A percentile compares a stretch with the other conserved stretches of the same genome.
phyloP scores from a whole-genome alignment of 1,140 invertebrate species.

The Neotoxoptera formosana region DNA sequence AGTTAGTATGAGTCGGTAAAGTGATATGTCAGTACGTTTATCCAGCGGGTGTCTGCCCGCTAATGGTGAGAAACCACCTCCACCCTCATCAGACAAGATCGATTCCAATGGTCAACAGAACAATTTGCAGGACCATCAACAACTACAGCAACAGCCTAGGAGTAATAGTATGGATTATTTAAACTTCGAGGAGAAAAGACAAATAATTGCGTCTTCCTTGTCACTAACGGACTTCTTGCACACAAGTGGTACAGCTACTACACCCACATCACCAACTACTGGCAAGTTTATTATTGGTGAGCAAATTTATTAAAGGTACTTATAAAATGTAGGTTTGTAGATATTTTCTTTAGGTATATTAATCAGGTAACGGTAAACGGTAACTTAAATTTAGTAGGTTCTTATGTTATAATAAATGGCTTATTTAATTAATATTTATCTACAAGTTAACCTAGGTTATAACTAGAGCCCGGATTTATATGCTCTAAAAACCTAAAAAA shows the following conservation, averaged over 20 bases:
- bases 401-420: background rate
- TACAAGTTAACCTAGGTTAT: too few species aligned
- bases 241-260: slow-evolving; percentile 63
- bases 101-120: slow-evolving; percentile 42
- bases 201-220: slow-evolving; percentile 85
- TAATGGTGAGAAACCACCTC: slow-evolving; percentile 42
- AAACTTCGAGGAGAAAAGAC: slow-evolving; percentile 89
- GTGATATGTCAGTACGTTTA: slow-evolving; percentile 53
- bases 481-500: too few species aligned
- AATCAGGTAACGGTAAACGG: background rate
- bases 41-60: slow-evolving; percentile 56
- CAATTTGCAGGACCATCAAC: slow-evolving; percentile 32
- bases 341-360: background rate
- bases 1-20: slow-evolving; percentile 50
- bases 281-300: slow-evolving; percentile 60
- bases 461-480: too few species aligned
- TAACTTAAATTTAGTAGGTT: background rate
- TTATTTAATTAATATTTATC: background rate
- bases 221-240: slow-evolving; percentile 82
- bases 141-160: slow-evolving; percentile 62
- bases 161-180: slow-evolving; percentile 87
- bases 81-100: slow-evolving; percentile 2
- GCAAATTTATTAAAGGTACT: background rate
- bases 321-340: background rate
- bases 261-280: slow-evolving; percentile 62